These are phyloP conservation scores for Bufo gargarizans DNA, from an alignment of 2,113 vertebrate genomes.

Conservation along the genomic window DNA sequence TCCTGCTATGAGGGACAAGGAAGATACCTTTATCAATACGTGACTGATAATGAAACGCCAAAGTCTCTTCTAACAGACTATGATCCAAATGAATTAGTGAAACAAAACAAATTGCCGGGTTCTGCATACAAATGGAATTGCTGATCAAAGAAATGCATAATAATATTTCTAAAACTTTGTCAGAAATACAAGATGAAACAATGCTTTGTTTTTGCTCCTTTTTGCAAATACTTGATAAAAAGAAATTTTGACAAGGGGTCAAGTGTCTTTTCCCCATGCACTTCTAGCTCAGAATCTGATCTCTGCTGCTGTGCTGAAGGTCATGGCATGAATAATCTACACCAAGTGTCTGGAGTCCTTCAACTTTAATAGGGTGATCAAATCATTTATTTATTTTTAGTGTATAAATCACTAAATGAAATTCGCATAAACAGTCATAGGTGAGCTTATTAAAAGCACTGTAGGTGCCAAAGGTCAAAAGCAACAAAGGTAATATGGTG, in stretches of 20 bases:
- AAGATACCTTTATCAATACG: not conserved
- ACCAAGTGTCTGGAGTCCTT: not conserved
- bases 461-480: not conserved
- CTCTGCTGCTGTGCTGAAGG: slow-evolving; percentile 2
- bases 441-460: not conserved
- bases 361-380: not conserved
- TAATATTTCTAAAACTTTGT: not conserved
- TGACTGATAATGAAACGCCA: slow-evolving; percentile 1
- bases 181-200: not conserved
- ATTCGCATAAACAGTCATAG: not conserved
- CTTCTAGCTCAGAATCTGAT: not conserved
- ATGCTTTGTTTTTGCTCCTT: not conserved
- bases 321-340: slow-evolving; percentile 9
- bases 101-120: not conserved
- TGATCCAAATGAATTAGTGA: slow-evolving; percentile 8
- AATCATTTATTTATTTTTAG: slow-evolving; percentile 16
- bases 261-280: not conserved
- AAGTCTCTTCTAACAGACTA: not conserved
- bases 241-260: not conserved
- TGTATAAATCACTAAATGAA: not conserved
- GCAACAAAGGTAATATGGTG: not conserved
- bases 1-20: slow-evolving; percentile 34
- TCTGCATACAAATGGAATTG: not conserved
- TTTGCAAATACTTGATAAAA: not conserved
- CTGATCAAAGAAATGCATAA: not conserved